Evolutionary conservation across 2,797 vertebrate genomes (phyloP).

Genomic region (Mormyrops attenuatus): DNA sequence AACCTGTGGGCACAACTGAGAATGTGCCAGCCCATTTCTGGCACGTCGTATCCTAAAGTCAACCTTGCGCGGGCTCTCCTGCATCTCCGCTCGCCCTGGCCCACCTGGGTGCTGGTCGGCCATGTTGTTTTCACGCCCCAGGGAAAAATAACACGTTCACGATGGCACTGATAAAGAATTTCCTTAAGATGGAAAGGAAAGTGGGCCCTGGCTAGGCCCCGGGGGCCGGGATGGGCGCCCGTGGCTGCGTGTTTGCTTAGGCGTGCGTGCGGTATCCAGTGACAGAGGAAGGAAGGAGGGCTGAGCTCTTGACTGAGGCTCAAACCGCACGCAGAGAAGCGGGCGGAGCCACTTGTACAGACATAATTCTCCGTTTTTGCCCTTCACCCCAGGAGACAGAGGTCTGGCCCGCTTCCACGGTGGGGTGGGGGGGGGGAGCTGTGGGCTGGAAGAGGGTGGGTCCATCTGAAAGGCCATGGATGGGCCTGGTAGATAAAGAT

Average conservation of each 20-base stretch:
- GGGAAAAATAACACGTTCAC: neutral
- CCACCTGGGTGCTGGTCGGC: neutral
- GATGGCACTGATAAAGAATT: neutral
- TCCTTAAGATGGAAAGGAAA: neutral
- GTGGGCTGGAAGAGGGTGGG: neutral
- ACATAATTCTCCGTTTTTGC: slow-evolving; percentile 68
- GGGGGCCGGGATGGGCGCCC: neutral
- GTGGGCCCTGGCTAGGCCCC: neutral
- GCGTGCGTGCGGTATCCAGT: slow-evolving; percentile 25
- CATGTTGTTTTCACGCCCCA: neutral
- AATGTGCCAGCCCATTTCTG: neutral
- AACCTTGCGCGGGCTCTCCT: neutral
- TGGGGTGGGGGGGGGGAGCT: slow-evolving; percentile 48
- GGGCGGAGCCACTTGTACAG: slow-evolving; percentile 68
- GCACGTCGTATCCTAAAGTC: neutral
- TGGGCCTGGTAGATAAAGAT: slow-evolving; percentile 14
- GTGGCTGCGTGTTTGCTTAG: slow-evolving; percentile 23
- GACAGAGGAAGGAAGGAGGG: slow-evolving; percentile 44
- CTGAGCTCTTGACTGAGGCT: slow-evolving; percentile 63
- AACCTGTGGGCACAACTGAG: neutral
- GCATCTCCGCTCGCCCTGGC: neutral
- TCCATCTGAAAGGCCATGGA: neutral
- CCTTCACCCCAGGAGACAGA: slow-evolving; percentile 75
- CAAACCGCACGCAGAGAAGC: slow-evolving; percentile 64
- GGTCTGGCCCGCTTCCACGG: slow-evolving; percentile 66